Percentiles rank a stretch among this genome's conserved stretches.
phyloP scores from a whole-genome alignment of 2,113 vertebrate genomes.

The Paramisgurnus dabryanus region DNA sequence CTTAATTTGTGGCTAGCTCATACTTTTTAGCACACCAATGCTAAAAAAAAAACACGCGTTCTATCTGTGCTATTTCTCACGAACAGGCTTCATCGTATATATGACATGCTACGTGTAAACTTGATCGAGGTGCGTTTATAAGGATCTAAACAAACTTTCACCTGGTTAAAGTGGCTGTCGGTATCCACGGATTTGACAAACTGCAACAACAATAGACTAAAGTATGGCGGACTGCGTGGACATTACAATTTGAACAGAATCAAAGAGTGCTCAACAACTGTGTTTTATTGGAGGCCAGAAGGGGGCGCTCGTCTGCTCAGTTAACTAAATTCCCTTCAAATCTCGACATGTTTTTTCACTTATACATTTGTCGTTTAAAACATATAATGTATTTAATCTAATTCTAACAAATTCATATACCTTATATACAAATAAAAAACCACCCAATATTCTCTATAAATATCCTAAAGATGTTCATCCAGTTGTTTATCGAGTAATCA shows the following conservation, averaged over 20 bases:
- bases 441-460: too few relatives aligned
- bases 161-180: slow-evolving; percentile 50
- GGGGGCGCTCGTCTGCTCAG: background rate
- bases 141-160: slow-evolving; percentile 54
- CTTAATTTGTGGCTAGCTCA: background rate
- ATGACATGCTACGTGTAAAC: background rate
- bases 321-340: background rate
- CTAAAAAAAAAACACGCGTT: background rate
- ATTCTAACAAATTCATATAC: too few relatives aligned
- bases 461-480: too few relatives aligned
- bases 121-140: background rate
- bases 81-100: background rate
- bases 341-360: background rate
- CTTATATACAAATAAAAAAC: too few relatives aligned
- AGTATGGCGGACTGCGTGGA: slow-evolving; percentile 58
- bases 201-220: slow-evolving; percentile 2
- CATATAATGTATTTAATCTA: background rate
- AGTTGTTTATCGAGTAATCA: too few relatives aligned
- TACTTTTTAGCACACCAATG: slow-evolving; percentile 9
- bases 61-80: background rate
- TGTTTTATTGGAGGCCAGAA: background rate
- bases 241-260: background rate
- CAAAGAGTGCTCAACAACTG: background rate
- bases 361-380: background rate
- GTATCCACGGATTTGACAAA: background rate